Conservation (phyloP, 2,113 vertebrate species). For the Amblyopsis rosae region DNA sequence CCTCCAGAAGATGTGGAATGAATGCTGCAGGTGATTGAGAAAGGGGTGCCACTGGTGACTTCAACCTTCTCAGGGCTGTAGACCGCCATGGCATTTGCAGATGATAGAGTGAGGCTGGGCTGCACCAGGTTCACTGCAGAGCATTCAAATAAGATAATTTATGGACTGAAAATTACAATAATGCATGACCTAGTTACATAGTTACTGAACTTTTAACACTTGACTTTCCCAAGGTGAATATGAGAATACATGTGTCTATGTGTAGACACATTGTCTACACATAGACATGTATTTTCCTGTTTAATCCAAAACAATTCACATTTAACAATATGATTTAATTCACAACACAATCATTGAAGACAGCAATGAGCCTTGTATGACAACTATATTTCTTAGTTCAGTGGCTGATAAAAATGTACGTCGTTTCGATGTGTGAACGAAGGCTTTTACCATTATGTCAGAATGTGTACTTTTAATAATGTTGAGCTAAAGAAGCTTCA, state of each 20-base stretch:
- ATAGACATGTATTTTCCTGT: neutral
- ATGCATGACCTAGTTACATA: neutral
- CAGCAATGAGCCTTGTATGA: too few relatives aligned
- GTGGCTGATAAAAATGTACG: too few relatives aligned
- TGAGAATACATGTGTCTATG: neutral
- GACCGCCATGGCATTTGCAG: slow-evolving; percentile 54
- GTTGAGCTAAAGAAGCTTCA: neutral
- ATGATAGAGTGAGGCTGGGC: slow-evolving; percentile 56
- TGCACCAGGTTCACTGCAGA: slow-evolving; percentile 58
- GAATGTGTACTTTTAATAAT: too few relatives aligned
- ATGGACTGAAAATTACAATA: neutral
- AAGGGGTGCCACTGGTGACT: slow-evolving; percentile 43
- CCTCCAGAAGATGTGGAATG: slow-evolving; percentile 50
- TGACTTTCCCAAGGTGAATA: neutral
- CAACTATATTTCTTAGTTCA: too few relatives aligned
- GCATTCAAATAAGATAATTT: neutral
- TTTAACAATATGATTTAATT: too few relatives aligned
- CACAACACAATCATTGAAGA: too few relatives aligned
- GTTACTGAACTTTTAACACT: too few relatives aligned
- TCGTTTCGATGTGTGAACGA: too few relatives aligned
- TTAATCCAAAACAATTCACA: neutral
- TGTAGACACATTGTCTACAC: neutral
- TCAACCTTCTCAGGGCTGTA: slow-evolving; percentile 56
- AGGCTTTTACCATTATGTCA: too few relatives aligned
- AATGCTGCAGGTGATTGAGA: slow-evolving; percentile 57